phyloP scores from a whole-genome alignment of 2,113 vertebrate genomes.

The Myodes glareolus region DNA sequence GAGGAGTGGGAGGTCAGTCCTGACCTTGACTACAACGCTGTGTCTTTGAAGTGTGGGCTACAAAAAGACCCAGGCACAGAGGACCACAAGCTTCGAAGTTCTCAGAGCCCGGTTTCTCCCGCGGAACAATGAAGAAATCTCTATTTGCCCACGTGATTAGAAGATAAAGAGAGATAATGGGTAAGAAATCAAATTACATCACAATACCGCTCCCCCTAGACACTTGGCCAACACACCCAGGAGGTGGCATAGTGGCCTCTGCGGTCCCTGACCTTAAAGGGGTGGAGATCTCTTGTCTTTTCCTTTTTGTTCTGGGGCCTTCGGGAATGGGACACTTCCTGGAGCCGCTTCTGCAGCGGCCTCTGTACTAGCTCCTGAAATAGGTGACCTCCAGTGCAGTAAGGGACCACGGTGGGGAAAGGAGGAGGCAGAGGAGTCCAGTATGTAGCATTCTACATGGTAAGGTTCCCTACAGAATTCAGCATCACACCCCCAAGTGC shows the following conservation, averaged over 20 bases:
- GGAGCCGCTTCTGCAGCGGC: background rate
- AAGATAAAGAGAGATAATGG: slow-evolving; percentile 55
- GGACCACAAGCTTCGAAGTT: background rate
- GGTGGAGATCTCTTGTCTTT: background rate
- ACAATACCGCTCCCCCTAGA: slow-evolving; percentile 1
- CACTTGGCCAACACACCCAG: background rate
- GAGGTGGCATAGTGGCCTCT: background rate
- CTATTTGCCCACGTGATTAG: background rate
- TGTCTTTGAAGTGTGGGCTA: background rate
- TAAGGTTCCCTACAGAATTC: background rate
- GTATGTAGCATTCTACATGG: background rate
- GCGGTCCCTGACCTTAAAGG: background rate
- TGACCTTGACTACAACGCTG: background rate
- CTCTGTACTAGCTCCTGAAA: background rate
- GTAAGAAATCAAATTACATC: slow-evolving; percentile 60
- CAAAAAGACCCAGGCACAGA: background rate
- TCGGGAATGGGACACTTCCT: background rate
- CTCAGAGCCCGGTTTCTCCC: background rate
- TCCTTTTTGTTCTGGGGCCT: background rate
- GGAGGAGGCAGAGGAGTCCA: background rate
- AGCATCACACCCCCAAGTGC: background rate
- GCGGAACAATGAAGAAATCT: slow-evolving; percentile 47
- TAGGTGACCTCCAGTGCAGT: background rate
- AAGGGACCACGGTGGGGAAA: background rate
- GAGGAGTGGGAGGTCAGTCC: background rate